Base-by-base conservation (phyloP, 92 coral and sea anemone species). In the Scolanthus callimorphus region DNA sequence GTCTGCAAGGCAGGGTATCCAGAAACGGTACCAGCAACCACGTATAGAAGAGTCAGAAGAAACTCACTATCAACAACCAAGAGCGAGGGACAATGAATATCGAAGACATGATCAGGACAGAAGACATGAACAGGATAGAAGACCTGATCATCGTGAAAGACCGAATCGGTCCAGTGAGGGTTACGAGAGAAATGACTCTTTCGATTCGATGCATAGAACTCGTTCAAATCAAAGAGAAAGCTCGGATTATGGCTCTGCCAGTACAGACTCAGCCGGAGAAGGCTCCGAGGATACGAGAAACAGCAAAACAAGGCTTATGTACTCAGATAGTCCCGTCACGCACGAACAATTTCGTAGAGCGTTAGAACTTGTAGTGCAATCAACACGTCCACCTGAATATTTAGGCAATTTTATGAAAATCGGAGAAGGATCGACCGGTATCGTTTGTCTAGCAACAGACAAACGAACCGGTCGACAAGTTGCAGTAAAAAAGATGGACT, bases 371-470 rank as follows among this genome's bases (percentile, higher is more conserved):
- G 99, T 94, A 22, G 99, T 94, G 3, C 76, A 86, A 21, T 76
- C 91, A 15, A 76, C 77, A 25, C 85, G 89, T 20, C 82, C 89
- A 15, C 86, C 95, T 28, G 90, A 79, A 54, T 62, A 70, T 30
- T 80, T 94, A 51, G 99, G 80, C 29, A 84, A 90, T 69, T 94
- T 94, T 78, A 90, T 94, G 59, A 94, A 94, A 89, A 94, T 94
- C 11, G 99, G 99, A 48, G 99, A 94, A 56, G 99, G 99, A 17
- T 94, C 99, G 10, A 94, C 99, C 27, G 99, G 99, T 9, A 79
- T 94, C 27, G 99, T 94, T 22, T 94, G 99, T 70, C 82, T 94
- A 23, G 99, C 99, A 25, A 77, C 85, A 60, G 97, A 94, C 57
- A 94, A 77, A 45, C 72, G 88, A 56, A 88, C 87, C 8, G 85